Base-by-base conservation (phyloP, 2,888 invertebrate species). In the Zygothrica quintamaculata region DNA sequence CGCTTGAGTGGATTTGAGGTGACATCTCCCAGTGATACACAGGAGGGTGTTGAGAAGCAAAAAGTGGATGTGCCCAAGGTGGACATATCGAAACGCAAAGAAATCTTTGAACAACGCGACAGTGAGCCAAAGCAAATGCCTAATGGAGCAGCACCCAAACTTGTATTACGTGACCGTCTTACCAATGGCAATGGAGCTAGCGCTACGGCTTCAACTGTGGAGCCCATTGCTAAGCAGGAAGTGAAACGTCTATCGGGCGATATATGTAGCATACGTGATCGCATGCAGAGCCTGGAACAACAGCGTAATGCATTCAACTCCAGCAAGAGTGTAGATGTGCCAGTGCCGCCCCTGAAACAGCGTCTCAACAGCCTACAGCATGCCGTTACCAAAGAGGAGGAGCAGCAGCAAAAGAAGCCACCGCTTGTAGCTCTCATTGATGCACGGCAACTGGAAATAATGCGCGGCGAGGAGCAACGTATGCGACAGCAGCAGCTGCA, bases 1-100 rank as follows among this genome's bases (percentile, higher is more conserved):
- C 93, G 93, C 84, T 89, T 94, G 5, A 92, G 92, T 11, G 93
- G 93, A 55, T 93, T 94, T 77, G 93, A 94, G 89, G 87, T 89
- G 13, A 89, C 87, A 51, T 88, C 89, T 34, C 88, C 88, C 36
- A 90, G 92, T 79, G 89, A 91, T 71, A 80, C 78, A 18, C 89
- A 91, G 80, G 88, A 91, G 65, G 88, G 84, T 0, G 84, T 79
- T 12, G 87, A 87, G 53, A 88, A 88, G 52, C 79, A 77, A 22
- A 90, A 89, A 77, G 93, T 93, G 81, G 93, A 93, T 84, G 91
- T 94, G 64, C 94, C 95, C n/a, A 96, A 96, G 92, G 95, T 96
- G 16, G 94, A 96, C 89, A 95, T 97, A 74, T 93, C 94, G 58
- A 96, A 96, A 91, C 92, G 96, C 77, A 94, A 96, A 79, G 96